Conservation (phyloP, 1,140 invertebrate species). For the Aphidius gifuensis region DNA sequence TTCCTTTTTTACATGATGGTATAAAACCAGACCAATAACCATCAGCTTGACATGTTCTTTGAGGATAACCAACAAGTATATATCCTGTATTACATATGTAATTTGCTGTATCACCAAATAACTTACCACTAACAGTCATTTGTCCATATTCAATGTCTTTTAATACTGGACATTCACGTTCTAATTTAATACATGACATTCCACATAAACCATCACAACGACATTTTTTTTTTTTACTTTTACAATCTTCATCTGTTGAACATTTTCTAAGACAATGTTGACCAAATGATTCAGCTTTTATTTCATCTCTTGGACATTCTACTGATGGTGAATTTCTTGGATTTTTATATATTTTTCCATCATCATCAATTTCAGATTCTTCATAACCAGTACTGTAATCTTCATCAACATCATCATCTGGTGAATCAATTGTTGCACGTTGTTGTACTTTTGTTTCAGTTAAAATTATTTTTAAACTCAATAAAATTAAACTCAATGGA, state of each 20-base stretch:
- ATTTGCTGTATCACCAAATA: conserved; percentile 75
- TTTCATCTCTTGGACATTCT: conserved; percentile 78
- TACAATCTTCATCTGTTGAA: conserved; percentile 91
- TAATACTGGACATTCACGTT: conserved; percentile 79
- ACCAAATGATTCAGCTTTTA: conserved; percentile 61
- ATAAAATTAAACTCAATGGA: conserved; percentile 34
- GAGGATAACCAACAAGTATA: conserved; percentile 78
- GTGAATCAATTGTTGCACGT: conserved; percentile 38
- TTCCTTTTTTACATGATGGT: conserved; percentile 85
- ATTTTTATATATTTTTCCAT: conserved; percentile 81
- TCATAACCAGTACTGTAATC: conserved; percentile 58
- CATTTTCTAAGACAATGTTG: conserved; percentile 92
- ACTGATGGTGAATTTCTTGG: conserved; percentile 82
- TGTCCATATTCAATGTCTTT: conserved; percentile 69
- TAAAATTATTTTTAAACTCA: conserved; percentile 29
- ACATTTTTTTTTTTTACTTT: conserved; percentile 94
- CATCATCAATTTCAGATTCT: conserved; percentile 62
- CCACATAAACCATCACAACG: conserved; percentile 95
- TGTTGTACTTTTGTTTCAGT: conserved; percentile 45
- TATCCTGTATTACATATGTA: conserved; percentile 86
- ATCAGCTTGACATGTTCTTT: conserved; percentile 86
- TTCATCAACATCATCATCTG: conserved; percentile 61
- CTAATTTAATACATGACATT: conserved; percentile 94
- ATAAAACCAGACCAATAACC: conserved; percentile 86
- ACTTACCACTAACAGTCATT: conserved; percentile 67